A percentile compares a stretch with the other conserved stretches of the same genome.
Evolutionary conservation across 2,797 vertebrate species (phyloP).

Genomic region (Spondyliosoma cantharus): DNA sequence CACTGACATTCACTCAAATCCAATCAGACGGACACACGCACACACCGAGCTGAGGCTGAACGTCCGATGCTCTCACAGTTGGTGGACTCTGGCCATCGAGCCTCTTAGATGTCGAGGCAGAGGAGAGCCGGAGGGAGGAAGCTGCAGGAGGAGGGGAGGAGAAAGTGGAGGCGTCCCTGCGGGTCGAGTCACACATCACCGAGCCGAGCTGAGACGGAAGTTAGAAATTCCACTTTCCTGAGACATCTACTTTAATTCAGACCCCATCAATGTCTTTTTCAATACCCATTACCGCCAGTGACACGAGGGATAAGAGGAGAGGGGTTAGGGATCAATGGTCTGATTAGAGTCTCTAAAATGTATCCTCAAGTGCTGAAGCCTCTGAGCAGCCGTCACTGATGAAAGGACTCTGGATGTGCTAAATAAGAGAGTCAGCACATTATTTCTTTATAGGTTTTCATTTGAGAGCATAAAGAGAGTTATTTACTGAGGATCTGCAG

Average conservation of each 20-base stretch:
- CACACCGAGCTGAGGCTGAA: not conserved
- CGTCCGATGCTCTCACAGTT: slow-evolving; percentile 29
- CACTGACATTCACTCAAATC: not conserved
- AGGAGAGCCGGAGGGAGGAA: not conserved
- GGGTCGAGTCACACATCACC: slow-evolving; percentile 31
- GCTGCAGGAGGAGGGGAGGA: not conserved
- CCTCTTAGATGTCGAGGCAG: slow-evolving; percentile 9
- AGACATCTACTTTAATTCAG: slow-evolving; percentile 59
- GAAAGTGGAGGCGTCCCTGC: slow-evolving; percentile 1
- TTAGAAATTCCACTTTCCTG: slow-evolving; percentile 43
- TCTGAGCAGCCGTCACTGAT: not conserved
- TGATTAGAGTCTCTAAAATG: slow-evolving; percentile 22
- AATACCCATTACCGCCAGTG: slow-evolving; percentile 34
- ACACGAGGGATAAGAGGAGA: slow-evolving; percentile 5
- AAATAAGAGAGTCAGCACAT: not conserved
- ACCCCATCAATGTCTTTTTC: slow-evolving; percentile 45
- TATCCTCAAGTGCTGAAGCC: not conserved
- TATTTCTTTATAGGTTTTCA: not conserved
- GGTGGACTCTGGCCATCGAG: slow-evolving; percentile 16
- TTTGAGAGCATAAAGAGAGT: not conserved
- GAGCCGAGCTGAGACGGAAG: not conserved
- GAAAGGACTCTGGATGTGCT: slow-evolving; percentile 9
- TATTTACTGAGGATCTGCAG: not conserved
- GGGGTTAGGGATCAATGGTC: slow-evolving; percentile 37
- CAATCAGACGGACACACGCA: too few species aligned